A percentile compares a stretch with the other conserved stretches of the same genome.
Evolutionary conservation across 1,140 invertebrate genomes (phyloP).

Genomic region (Branchinecta lindahli): DNA sequence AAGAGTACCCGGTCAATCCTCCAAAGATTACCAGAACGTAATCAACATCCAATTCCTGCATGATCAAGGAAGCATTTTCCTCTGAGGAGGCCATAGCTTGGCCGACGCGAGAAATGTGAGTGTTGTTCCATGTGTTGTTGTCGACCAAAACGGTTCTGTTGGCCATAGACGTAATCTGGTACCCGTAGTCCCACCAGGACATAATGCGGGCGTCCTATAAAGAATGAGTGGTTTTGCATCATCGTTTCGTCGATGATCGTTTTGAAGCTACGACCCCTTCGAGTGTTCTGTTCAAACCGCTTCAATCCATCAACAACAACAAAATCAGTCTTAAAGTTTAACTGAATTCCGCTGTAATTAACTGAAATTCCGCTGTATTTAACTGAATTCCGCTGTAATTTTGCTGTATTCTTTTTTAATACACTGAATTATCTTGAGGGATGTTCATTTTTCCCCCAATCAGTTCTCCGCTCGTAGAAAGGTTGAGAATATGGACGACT

Average conservation of each 20-base stretch:
- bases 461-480: no score
- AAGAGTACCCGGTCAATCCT: constrained; percentile 93
- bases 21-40: constrained; percentile 98
- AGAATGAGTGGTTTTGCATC: background rate
- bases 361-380: no score
- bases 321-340: no score
- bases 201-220: constrained; percentile 79
- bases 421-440: no score
- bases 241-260: background rate
- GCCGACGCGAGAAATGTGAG: constrained; percentile 89
- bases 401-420: no score
- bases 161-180: constrained; percentile 98
- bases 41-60: constrained; percentile 90
- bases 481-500: no score
- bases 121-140: constrained; percentile 99
- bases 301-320: no score
- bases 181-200: constrained; percentile 99
- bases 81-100: constrained; percentile 95
- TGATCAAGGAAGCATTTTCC: constrained; percentile 92
- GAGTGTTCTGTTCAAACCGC: no score
- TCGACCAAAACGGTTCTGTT: constrained; percentile 97
- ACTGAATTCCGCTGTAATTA: no score
- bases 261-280: no score
- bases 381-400: no score
- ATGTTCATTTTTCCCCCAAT: no score